A percentile compares a stretch with the other conserved stretches of the same genome.
Conservation (phyloP, 1,140 invertebrate species). For the Bombus affinis region DNA sequence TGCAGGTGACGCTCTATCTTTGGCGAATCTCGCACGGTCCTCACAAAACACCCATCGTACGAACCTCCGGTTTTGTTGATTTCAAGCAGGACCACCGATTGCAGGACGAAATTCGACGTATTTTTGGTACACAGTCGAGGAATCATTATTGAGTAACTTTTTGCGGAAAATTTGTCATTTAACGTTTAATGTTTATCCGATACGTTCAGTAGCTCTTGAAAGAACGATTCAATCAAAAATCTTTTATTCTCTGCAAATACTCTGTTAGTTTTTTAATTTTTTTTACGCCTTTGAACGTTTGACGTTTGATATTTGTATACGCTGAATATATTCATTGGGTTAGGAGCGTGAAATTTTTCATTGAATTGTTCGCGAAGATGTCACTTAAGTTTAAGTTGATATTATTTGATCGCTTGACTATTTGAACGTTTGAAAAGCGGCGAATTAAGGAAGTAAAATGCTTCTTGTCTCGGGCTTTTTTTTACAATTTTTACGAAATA, state of each 20-base stretch:
- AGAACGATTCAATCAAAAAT: background rate
- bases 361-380: background rate
- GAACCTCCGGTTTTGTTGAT: conserved; percentile 65
- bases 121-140: conserved; percentile 70
- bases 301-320: background rate
- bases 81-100: conserved; percentile 72
- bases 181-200: background rate
- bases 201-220: background rate
- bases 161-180: background rate
- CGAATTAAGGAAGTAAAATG: background rate
- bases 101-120: conserved; percentile 72
- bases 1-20: conserved; percentile 77
- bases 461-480: background rate
- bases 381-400: no score
- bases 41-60: conserved; percentile 72
- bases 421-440: no score
- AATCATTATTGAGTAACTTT: conserved; percentile 1
- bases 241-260: background rate
- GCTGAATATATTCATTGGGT: background rate
- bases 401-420: no score
- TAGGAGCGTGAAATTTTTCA: background rate
- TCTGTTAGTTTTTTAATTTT: background rate
- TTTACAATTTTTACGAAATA: background rate
- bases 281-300: background rate
- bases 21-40: conserved; percentile 82